Evolutionary conservation across 2,888 invertebrate genomes (phyloP).

Genomic region (Achlya flavicornis): DNA sequence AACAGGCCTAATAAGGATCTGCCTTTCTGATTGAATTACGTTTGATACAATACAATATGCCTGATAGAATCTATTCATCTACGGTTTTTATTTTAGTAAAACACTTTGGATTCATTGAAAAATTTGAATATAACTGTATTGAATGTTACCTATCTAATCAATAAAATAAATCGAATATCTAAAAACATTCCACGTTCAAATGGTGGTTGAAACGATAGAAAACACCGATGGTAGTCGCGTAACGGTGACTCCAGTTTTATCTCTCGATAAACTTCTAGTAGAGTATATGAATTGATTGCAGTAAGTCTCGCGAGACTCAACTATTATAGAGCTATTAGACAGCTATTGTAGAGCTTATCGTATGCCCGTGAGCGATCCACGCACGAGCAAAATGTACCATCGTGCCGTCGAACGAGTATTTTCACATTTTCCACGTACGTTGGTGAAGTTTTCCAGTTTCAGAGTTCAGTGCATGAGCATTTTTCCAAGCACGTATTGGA

Average conservation of each 20-base stretch:
- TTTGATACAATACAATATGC: no score
- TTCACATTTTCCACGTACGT: not conserved
- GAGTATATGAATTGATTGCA: conserved; percentile 1
- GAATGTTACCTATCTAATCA: not conserved
- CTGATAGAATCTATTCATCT: no score
- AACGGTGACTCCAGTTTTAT: not conserved
- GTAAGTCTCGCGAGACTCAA: not conserved
- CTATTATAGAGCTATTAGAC: conserved; percentile 1
- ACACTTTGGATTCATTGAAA: no score
- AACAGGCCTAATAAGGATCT: not conserved
- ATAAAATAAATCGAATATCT: not conserved
- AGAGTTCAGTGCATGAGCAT: conserved; percentile 6
- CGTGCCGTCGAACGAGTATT: not conserved
- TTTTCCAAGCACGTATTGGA: conserved; percentile 6
- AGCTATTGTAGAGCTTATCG: not conserved
- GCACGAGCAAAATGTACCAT: not conserved
- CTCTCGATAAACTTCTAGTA: conserved; percentile 1
- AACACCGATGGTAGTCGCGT: not conserved
- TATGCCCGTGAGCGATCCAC: not conserved
- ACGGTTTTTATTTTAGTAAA: no score
- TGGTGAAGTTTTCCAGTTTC: conserved; percentile 1
- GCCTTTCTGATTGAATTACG: not conserved
- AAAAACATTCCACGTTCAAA: not conserved
- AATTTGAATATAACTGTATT: no score
- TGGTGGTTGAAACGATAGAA: not conserved